Base-by-base conservation (phyloP, 2,797 vertebrate species). In the Scolopax bukidnonensis region DNA sequence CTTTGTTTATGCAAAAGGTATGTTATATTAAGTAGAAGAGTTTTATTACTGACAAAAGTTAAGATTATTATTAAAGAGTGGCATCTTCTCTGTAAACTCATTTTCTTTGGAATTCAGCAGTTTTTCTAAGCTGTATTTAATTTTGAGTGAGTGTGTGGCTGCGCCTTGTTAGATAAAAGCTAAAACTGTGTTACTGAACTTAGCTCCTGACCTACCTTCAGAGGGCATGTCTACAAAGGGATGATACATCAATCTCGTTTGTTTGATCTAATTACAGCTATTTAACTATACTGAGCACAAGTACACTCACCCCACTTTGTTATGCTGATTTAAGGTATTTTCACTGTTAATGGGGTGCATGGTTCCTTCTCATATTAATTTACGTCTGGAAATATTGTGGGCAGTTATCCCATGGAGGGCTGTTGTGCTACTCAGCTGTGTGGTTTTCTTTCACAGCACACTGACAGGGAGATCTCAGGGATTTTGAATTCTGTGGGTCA, bases 191-290 rank as follows among this genome's bases (percentile, higher is more conserved):
- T 38, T 53, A 56, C 88, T 93, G 94, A 96, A 96, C 94, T 96
- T 73, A 92, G 93, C 88, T 96, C 80, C 96, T 96, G 96, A 96
- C 94, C 92, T 95, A 43, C 88, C 96, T 97, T 87, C 67, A 40
- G 68, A 93, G 93, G 94, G 93, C 90, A 17, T n/a, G 68, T 51
- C 95, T 95, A 93, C 96, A 97, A 96, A 96, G 95, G 90, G 90
- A 96, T 60, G 88, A 48, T 23, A 33, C 84, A 90, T 96, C 96
- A 84, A 11, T 84, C 88, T 87, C 6, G 74, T 70, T 79, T 76
- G 80, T 97, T 95, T 96, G 96, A 97, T 97, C 95, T 96, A 94
- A 96, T 97, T 96, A 96, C 94, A 89, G 86, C 95, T 93, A 43
- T 95, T 97, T 96, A 95, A 90, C 92, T 65, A 63, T 75, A 59